Conservation (phyloP, 2,113 vertebrate genomes). For the Dasypus novemcinctus region DNA sequence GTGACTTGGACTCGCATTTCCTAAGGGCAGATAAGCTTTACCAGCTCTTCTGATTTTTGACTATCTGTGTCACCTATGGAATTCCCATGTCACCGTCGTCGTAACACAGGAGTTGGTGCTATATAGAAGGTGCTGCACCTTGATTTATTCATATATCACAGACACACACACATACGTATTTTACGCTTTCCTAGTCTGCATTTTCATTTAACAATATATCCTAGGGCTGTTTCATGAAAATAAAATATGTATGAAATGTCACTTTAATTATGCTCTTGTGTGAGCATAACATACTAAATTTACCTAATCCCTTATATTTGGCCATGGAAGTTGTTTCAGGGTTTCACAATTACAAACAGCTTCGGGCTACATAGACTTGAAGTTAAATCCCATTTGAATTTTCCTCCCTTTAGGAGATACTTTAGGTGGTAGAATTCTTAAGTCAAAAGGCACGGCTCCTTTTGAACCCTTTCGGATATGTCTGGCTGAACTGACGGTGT, state of each 20-base stretch:
- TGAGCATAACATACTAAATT: neutral
- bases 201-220: neutral
- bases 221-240: neutral
- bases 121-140: neutral
- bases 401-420: conserved; percentile 13
- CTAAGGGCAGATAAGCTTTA: fast-evolving
- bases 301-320: neutral
- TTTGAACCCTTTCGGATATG: neutral
- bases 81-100: neutral
- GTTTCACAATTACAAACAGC: conserved; percentile 25
- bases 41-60: fast-evolving
- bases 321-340: neutral
- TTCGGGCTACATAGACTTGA: neutral
- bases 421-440: neutral
- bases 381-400: neutral
- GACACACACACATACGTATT: neutral
- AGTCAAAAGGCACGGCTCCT: neutral
- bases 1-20: fast-evolving
- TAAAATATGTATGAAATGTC: neutral
- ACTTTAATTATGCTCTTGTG: neutral
- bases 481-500: neutral
- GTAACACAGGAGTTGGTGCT: too few relatives aligned
- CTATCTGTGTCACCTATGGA: fast-evolving
- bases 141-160: neutral
- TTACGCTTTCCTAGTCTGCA: neutral